Evolutionary conservation across 2,113 vertebrate species (phyloP).

Genomic region (Podarcis cretensis): DNA sequence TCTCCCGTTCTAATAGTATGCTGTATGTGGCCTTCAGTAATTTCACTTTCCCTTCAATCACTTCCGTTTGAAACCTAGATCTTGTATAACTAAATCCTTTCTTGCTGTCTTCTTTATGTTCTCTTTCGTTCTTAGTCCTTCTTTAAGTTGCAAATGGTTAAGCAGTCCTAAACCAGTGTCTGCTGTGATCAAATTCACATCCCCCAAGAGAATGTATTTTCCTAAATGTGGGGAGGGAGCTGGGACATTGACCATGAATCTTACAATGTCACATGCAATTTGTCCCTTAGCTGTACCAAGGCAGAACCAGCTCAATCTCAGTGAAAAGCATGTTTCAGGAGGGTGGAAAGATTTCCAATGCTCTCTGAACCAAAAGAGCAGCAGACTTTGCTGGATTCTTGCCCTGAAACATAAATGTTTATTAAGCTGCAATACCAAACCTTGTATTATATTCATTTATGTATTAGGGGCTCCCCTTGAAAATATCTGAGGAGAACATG

Average conservation of each 20-base stretch:
- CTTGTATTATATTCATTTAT: neutral
- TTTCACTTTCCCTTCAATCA: too few relatives aligned
- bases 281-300: neutral
- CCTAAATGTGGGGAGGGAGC: too few relatives aligned
- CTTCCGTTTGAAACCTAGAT: too few relatives aligned
- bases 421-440: neutral
- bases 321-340: neutral
- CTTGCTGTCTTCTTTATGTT: too few relatives aligned
- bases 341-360: neutral
- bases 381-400: neutral
- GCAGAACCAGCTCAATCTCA: neutral
- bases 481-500: neutral
- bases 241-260: neutral
- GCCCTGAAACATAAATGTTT: neutral
- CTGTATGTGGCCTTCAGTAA: too few relatives aligned
- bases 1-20: too few relatives aligned
- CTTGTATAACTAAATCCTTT: too few relatives aligned
- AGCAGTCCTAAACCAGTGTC: neutral
- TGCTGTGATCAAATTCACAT: neutral
- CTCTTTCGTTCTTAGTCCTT: too few relatives aligned
- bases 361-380: neutral
- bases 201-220: neutral
- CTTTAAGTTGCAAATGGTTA: neutral
- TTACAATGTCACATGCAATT: neutral
- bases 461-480: neutral